Conservation (phyloP, 2,888 invertebrate species). For the Tortricodes alternella region DNA sequence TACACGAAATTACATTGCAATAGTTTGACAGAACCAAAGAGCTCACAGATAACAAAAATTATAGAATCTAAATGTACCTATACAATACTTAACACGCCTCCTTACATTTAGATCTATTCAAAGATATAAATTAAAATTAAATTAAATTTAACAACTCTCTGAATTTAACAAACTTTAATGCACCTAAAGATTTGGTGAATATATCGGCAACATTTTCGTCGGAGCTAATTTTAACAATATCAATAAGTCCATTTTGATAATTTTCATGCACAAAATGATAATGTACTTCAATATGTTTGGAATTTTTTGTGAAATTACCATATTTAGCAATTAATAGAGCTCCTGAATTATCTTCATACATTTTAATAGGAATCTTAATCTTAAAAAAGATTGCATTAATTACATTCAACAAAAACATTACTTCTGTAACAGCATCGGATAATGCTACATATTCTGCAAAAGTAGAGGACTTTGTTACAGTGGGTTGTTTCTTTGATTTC, state of each 20-base stretch:
- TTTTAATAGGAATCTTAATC: constrained; percentile 29
- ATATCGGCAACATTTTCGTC: constrained; percentile 41
- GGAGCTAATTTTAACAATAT: constrained; percentile 35
- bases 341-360: constrained; percentile 36
- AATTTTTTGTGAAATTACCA: constrained; percentile 33
- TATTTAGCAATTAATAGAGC: constrained; percentile 33
- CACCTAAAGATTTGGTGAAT: constrained; percentile 31
- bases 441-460: constrained; percentile 35
- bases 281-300: constrained; percentile 32
- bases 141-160: background rate
- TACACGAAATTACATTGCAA: too few species aligned
- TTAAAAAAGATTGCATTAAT: constrained; percentile 21
- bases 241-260: constrained; percentile 27
- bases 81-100: too few species aligned
- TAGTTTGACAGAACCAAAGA: too few species aligned
- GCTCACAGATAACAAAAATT: too few species aligned
- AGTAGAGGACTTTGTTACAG: constrained; percentile 34
- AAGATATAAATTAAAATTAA: background rate
- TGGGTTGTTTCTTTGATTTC: too few species aligned
- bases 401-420: constrained; percentile 12
- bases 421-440: constrained; percentile 32
- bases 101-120: too few species aligned
- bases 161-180: background rate
- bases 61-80: too few species aligned
- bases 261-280: constrained; percentile 31